These are phyloP conservation scores for Habropoda laboriosa DNA, from an alignment of 1,140 invertebrate genomes.

Conservation along the genomic window DNA sequence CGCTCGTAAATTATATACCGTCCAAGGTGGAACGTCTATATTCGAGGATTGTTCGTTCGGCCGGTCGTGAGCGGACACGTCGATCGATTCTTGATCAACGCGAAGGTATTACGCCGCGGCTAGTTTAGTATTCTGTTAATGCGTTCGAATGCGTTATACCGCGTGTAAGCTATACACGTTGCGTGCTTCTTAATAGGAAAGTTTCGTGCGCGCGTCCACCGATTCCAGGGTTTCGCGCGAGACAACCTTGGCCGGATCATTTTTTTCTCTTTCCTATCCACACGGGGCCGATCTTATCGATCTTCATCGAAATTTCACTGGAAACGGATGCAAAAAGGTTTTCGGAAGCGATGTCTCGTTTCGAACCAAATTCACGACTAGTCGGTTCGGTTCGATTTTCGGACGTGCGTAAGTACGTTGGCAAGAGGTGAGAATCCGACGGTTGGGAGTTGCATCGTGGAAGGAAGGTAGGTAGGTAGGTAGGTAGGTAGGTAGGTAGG, in stretches of 20 bases:
- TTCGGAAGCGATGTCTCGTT: too few species aligned
- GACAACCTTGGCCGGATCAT: neutral
- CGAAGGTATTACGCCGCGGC: neutral
- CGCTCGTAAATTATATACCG: conserved; percentile 32
- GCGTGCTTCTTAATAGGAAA: conserved; percentile 43
- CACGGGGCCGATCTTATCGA: neutral
- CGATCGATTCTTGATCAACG: conserved; percentile 30
- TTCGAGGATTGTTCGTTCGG: conserved; percentile 35
- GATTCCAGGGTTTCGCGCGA: conserved; percentile 8
- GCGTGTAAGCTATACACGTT: conserved; percentile 17
- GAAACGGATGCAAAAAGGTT: neutral
- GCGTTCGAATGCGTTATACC: conserved; percentile 33
- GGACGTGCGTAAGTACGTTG: too few species aligned
- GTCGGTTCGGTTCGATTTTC: too few species aligned
- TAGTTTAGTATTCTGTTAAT: conserved; percentile 42
- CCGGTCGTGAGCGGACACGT: conserved; percentile 4
- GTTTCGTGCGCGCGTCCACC: conserved; percentile 36
- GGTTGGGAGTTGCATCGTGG: too few species aligned
- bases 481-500: too few species aligned
- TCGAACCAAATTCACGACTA: neutral
- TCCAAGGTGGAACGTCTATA: conserved; percentile 41
- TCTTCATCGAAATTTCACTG: neutral
- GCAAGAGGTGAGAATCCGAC: too few species aligned
- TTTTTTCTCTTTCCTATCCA: neutral
- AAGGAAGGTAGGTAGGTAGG: too few species aligned